These are phyloP conservation scores for Blennius ocellaris DNA, from an alignment of 2,113 vertebrate genomes.

Conservation along the genomic window DNA sequence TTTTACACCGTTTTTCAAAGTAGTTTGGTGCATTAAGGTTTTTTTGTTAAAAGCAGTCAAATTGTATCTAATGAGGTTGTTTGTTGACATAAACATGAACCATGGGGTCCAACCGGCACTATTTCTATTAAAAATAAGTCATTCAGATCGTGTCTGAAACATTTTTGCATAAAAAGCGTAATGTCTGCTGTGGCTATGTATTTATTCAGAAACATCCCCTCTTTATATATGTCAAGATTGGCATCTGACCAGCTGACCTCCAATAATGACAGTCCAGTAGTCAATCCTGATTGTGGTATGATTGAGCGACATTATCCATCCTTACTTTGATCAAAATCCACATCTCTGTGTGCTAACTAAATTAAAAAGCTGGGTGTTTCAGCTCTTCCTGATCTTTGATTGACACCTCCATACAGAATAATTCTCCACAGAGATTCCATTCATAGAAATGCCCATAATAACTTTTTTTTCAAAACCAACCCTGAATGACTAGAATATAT, in stretches of 20 bases:
- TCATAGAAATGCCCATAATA: slow-evolving; percentile 41
- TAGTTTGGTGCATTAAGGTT: too few species aligned
- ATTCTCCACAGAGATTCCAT: slow-evolving; percentile 17
- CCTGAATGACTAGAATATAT: slow-evolving; percentile 4
- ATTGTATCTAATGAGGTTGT: too few species aligned
- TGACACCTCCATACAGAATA: slow-evolving; percentile 48
- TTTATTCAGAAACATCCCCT: slow-evolving; percentile 22
- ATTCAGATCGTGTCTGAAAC: too few species aligned
- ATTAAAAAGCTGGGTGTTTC: slow-evolving; percentile 47
- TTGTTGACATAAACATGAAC: too few species aligned
- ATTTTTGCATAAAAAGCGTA: too few species aligned
- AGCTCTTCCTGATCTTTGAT: slow-evolving; percentile 40
- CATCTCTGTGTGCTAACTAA: slow-evolving; percentile 45
- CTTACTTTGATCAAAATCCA: slow-evolving; percentile 40
- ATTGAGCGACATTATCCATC: slow-evolving; percentile 24
- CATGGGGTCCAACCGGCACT: too few species aligned
- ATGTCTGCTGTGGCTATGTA: too few species aligned
- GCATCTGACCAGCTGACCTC: slow-evolving; percentile 33
- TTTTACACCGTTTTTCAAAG: too few species aligned
- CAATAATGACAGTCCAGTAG: slow-evolving; percentile 39
- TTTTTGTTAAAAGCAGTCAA: too few species aligned
- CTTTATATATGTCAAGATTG: slow-evolving; percentile 39
- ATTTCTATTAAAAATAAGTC: too few species aligned
- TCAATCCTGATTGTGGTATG: slow-evolving; percentile 57
- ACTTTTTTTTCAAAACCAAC: slow-evolving; percentile 21